These are phyloP conservation scores for Lepidocyrtinus sp. DNA, from an alignment of 2,888 invertebrate genomes.

Conservation along the genomic window DNA sequence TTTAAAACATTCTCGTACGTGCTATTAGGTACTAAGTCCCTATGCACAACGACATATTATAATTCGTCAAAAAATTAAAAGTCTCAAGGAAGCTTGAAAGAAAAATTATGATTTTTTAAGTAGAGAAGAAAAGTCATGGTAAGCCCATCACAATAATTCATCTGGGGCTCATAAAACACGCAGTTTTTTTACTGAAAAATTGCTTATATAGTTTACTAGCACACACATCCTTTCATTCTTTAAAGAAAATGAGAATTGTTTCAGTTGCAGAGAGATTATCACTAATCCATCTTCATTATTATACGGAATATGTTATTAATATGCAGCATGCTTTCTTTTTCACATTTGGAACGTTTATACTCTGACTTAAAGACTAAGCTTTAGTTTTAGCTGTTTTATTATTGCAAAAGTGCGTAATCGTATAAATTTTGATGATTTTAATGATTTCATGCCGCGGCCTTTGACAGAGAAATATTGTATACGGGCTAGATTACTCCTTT, in stretches of 20 bases:
- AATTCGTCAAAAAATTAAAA: slow-evolving; percentile 14
- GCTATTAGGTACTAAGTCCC: not conserved
- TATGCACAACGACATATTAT: not conserved
- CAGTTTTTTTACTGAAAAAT: slow-evolving; percentile 40
- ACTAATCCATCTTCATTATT: slow-evolving; percentile 18
- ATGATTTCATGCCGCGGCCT: not conserved
- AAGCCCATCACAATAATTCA: slow-evolving; percentile 12
- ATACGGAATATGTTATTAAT: not conserved
- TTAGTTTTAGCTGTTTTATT: not conserved
- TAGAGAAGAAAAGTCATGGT: slow-evolving; percentile 31
- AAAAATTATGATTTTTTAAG: slow-evolving; percentile 26
- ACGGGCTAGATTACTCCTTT: too few relatives aligned
- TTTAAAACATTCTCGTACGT: not conserved
- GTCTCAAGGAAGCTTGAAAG: slow-evolving; percentile 18
- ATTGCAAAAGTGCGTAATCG: not conserved
- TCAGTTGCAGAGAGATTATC: not conserved
- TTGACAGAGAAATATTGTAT: too few relatives aligned
- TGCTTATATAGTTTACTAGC: slow-evolving; percentile 50
- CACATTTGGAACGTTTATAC: not conserved
- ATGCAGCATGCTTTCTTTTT: not conserved
- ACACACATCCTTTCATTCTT: slow-evolving; percentile 57
- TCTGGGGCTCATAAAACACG: slow-evolving; percentile 41
- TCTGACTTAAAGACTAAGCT: not conserved
- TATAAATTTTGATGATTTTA: not conserved
- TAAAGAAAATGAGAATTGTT: slow-evolving; percentile 33